Percentiles rank a stretch among this genome's conserved stretches.
Conservation (phyloP, 2,888 invertebrate species). For the Zeuzera pyrina region DNA sequence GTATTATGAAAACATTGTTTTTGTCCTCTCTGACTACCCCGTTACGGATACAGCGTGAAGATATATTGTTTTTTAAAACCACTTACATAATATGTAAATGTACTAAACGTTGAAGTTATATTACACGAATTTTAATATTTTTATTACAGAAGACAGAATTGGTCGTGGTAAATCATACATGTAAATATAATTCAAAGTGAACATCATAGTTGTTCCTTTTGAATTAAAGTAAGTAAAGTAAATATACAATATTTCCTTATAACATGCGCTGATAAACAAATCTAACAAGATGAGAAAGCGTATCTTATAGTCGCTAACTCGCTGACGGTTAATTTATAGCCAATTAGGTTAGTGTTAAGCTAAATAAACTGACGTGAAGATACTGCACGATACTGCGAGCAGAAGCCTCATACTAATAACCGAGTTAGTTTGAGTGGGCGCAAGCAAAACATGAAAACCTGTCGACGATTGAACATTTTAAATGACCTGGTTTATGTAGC, state of each 20-base stretch:
- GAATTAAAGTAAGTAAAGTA: no score
- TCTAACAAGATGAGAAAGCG: constrained; percentile 44
- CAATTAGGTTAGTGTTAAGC: constrained; percentile 67
- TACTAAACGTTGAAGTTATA: no score
- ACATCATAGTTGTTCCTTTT: no score
- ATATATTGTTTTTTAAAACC: no score
- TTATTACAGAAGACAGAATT: no score
- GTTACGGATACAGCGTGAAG: no score
- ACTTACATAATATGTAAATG: no score
- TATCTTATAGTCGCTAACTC: constrained; percentile 48
- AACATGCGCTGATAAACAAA: constrained; percentile 28
- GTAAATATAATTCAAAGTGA: no score
- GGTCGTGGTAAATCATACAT: no score
- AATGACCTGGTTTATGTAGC: constrained; percentile 39
- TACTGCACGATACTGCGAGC: constrained; percentile 43
- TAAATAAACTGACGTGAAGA: constrained; percentile 61
- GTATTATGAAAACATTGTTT: not conserved
- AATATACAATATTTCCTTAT: no score
- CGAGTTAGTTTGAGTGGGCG: constrained; percentile 33
- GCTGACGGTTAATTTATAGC: constrained; percentile 61
- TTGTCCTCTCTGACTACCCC: no score
- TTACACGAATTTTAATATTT: no score
- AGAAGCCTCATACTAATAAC: constrained; percentile 23
- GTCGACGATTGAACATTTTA: constrained; percentile 33
- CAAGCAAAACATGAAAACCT: constrained; percentile 25